Conservation (phyloP, 2,113 vertebrate genomes). For the Peromyscus maniculatus region DNA sequence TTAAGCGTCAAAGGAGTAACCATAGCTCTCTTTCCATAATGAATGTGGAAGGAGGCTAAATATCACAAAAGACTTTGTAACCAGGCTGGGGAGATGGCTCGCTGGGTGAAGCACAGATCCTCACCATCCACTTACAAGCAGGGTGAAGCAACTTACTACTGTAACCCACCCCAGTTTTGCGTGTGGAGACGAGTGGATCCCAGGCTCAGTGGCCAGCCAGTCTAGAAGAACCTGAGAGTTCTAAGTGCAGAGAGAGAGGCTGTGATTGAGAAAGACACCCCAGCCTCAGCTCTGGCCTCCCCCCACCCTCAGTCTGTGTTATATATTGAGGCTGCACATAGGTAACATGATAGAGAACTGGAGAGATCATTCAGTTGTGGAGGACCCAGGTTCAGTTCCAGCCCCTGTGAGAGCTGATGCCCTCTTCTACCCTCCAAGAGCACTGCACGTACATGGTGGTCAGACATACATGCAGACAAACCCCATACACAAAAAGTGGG, state of each 20-base stretch:
- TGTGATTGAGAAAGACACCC: neutral
- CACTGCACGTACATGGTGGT: neutral
- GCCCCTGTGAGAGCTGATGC: neutral
- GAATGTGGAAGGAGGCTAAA: neutral
- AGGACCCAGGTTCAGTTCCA: neutral
- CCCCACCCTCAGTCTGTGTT: too few relatives aligned
- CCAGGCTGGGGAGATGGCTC: neutral
- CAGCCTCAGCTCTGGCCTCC: neutral
- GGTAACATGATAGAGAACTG: neutral
- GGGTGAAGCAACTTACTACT: too few relatives aligned
- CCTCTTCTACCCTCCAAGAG: neutral
- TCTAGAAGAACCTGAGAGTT: neutral
- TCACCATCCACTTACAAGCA: neutral
- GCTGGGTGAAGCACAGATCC: neutral
- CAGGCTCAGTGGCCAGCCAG: neutral
- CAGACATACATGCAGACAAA: neutral
- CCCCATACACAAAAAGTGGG: neutral
- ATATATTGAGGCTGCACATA: neutral
- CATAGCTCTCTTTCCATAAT: neutral
- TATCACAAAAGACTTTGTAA: neutral
- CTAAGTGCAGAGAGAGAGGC: too few relatives aligned
- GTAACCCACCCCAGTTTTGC: neutral
- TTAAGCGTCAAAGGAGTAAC: neutral
- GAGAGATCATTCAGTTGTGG: neutral
- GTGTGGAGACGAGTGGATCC: neutral